Evolutionary conservation across 2,888 invertebrate species (phyloP), one percentile per base, ranked within the genome.

Genomic region (Cotesia congregata): DNA sequence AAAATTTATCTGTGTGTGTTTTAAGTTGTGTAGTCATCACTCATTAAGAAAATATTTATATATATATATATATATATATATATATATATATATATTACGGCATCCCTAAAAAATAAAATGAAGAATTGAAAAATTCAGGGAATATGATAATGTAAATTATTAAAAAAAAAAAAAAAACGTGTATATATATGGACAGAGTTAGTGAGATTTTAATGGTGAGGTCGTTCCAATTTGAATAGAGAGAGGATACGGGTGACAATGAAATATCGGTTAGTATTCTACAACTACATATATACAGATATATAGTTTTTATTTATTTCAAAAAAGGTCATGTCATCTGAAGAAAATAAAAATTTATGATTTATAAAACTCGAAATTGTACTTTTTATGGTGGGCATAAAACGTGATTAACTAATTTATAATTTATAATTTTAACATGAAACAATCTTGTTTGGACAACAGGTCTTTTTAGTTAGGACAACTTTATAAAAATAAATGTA

Each of bases 81-180:
- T n/a, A 72, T 70, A 67, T 17, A 70, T 59, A 5, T 67, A 39
- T 68, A 20, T 62, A 61, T 69, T n/a, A 12, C 20, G 67, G 39
- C 68, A 50, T 12, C 68, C 17, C 9, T 20, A 17, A 74, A 68
- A 41, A 17, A 69, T 39, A 61, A 62, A 60, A 60, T 61, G 17
- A 68, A 70, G 38, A 81, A 81, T 82, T 86, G 85, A 86, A 85
- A 85, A 85, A 86, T 85, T 84, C 76, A 69, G 73, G 67, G 79
- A 83, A 85, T 85, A 85, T 85, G 85, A 85, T 85, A 84, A 85
- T 86, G 84, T 82, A 82, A 83, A 83, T 62, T 61, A 67, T 72
- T 72, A 61, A 61, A 6, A 75, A 30, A 3, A 30, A 30, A 30
- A 30, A 30, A 30, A 50, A 12, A 9, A 9, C 12, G 12, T 50